These are phyloP conservation scores for Catamblyrhynchus diadema DNA, from an alignment of 2,797 vertebrate species.

Conservation along the genomic window DNA sequence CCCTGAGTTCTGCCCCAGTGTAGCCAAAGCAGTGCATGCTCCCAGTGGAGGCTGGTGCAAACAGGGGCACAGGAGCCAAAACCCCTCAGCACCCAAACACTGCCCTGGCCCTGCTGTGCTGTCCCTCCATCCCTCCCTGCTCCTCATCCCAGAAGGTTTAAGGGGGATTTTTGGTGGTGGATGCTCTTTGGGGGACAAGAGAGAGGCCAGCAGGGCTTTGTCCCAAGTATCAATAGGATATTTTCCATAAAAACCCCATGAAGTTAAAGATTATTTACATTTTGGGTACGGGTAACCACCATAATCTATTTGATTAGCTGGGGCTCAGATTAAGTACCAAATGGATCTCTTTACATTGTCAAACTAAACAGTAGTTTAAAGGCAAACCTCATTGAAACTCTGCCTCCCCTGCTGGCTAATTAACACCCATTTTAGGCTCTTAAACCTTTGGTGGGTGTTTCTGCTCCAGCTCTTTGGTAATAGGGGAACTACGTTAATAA, in stretches of 20 bases:
- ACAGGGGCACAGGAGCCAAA: neutral
- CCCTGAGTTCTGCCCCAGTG: neutral
- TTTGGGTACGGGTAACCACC: conserved; percentile 26
- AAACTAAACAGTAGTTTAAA: conserved; percentile 67
- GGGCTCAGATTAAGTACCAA: conserved; percentile 48
- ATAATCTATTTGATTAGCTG: conserved; percentile 40
- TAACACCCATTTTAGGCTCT: conserved; percentile 70
- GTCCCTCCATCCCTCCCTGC: neutral
- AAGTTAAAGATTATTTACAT: conserved; percentile 63
- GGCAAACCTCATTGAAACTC: conserved; percentile 68
- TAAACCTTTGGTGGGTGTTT: conserved; percentile 68
- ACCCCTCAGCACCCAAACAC: accelerated
- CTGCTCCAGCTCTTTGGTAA: conserved; percentile 48
- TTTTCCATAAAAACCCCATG: neutral
- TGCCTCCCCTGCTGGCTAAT: conserved; percentile 71
- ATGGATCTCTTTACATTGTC: conserved; percentile 68
- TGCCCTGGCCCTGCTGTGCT: neutral
- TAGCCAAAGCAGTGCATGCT: neutral
- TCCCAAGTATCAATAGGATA: accelerated
- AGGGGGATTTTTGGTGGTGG: neutral
- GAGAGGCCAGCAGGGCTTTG: neutral
- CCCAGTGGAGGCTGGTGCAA: neutral
- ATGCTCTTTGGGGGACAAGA: neutral
- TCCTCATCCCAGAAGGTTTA: neutral
- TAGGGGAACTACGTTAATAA: conserved; percentile 15